Conservation (phyloP, 2,888 invertebrate species). For the Nomada ruficornis region DNA sequence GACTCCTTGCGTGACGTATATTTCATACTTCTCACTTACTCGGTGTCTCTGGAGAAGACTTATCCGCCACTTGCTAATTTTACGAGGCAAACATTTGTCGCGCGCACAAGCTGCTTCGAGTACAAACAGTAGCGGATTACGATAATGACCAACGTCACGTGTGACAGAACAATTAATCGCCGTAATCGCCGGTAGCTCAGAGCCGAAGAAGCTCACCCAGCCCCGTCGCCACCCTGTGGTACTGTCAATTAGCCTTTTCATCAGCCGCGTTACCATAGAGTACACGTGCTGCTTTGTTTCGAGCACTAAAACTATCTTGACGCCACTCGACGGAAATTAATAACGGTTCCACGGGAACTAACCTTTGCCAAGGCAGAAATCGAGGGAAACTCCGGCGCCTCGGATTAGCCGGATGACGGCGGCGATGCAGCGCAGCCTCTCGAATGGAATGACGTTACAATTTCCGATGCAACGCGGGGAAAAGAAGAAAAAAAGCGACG, state of each 20-base stretch:
- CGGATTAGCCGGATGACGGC: conserved; percentile 31
- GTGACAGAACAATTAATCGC: conserved; percentile 14
- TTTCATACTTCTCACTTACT: conserved; percentile 9
- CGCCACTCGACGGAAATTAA: conserved; percentile 39
- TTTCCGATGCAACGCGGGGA: conserved; percentile 53
- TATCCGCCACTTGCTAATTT: not conserved
- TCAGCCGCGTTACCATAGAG: conserved; percentile 25
- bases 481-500: conserved; percentile 28
- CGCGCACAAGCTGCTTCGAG: no score
- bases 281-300: conserved; percentile 25
- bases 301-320: conserved; percentile 20
- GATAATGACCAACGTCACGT: not conserved
- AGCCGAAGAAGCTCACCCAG: not conserved
- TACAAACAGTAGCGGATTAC: not conserved
- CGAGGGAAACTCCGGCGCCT: conserved; percentile 9
- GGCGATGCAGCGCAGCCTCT: not conserved
- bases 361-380: not conserved
- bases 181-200: not conserved
- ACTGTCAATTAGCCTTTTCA: conserved; percentile 44
- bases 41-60: not conserved
- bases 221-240: not conserved
- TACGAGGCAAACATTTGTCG: conserved; percentile 2
- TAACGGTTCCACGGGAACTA: conserved; percentile 24
- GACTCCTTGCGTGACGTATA: conserved; percentile 27
- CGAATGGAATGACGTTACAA: conserved; percentile 62